These are phyloP conservation scores for Chloroclysta siterata DNA, from an alignment of 2,888 invertebrate genomes.

Conservation along the genomic window DNA sequence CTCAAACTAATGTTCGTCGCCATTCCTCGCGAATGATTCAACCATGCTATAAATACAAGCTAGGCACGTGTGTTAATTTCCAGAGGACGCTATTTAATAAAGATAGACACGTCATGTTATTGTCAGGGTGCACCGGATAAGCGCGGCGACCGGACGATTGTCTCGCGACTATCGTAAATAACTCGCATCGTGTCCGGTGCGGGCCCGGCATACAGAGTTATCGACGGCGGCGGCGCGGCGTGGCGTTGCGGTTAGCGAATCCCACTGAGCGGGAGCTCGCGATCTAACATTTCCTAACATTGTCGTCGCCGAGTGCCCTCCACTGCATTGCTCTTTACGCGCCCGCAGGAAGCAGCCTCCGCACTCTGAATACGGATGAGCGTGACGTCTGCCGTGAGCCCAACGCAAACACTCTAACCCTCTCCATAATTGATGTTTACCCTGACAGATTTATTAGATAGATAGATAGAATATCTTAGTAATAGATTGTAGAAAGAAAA, in stretches of 20 bases:
- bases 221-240: slow-evolving; percentile 55
- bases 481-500: not conserved
- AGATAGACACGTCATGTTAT: slow-evolving; percentile 82
- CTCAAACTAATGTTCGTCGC: slow-evolving; percentile 51
- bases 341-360: slow-evolving; percentile 74
- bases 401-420: slow-evolving; percentile 49
- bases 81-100: slow-evolving; percentile 78
- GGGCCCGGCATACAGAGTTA: slow-evolving; percentile 76
- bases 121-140: slow-evolving; percentile 82
- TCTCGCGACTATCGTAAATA: slow-evolving; percentile 82
- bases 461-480: slow-evolving; percentile 35
- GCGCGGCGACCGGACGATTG: slow-evolving; percentile 78
- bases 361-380: slow-evolving; percentile 79
- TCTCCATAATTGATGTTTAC: slow-evolving; percentile 50
- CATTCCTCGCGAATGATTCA: slow-evolving; percentile 69
- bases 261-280: slow-evolving; percentile 44
- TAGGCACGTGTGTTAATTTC: slow-evolving; percentile 75
- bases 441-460: slow-evolving; percentile 51
- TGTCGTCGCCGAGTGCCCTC: slow-evolving; percentile 12
- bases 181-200: slow-evolving; percentile 79
- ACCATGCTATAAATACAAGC: slow-evolving; percentile 68
- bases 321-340: slow-evolving; percentile 54
- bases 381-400: slow-evolving; percentile 62
- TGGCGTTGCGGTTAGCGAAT: slow-evolving; percentile 63
- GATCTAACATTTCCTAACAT: slow-evolving; percentile 30